phyloP scores from a whole-genome alignment of 2,888 invertebrate species.

The Melipona beecheii region DNA sequence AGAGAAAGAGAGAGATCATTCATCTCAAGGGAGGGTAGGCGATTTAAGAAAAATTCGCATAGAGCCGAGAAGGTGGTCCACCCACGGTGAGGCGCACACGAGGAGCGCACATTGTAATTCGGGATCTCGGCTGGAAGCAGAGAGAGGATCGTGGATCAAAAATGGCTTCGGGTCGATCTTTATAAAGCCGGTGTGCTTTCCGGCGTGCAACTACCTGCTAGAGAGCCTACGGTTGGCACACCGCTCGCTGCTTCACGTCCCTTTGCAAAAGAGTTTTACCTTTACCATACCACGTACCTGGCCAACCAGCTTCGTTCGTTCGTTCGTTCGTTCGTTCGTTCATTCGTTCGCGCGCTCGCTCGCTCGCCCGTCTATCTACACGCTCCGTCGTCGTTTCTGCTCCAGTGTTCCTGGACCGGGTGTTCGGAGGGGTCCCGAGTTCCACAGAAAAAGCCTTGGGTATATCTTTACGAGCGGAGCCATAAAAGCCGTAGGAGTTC shows the following conservation, averaged over 20 bases:
- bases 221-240: slow-evolving; percentile 16
- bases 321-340: slow-evolving; percentile 5
- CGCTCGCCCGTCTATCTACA: slow-evolving; percentile 39
- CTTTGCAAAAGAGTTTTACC: slow-evolving; percentile 32
- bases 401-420: slow-evolving; percentile 63
- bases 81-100: slow-evolving; percentile 39
- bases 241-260: slow-evolving; percentile 23
- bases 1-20: slow-evolving; percentile 17
- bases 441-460: slow-evolving; percentile 70
- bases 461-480: slow-evolving; percentile 72
- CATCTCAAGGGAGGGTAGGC: slow-evolving; percentile 17
- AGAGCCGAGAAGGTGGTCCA: slow-evolving; percentile 27
- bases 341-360: slow-evolving; percentile 19
- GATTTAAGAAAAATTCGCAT: slow-evolving; percentile 47
- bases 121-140: slow-evolving; percentile 35
- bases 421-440: slow-evolving; percentile 64
- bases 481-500: slow-evolving; percentile 76
- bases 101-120: slow-evolving; percentile 45
- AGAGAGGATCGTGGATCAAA: slow-evolving; percentile 50
- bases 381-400: slow-evolving; percentile 46
- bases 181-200: slow-evolving; percentile 43
- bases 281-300: slow-evolving; percentile 36
- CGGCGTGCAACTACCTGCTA: slow-evolving; percentile 51
- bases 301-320: slow-evolving; percentile 2
- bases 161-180: slow-evolving; percentile 51